Percentiles rank a stretch among this genome's conserved stretches.
phyloP scores from a whole-genome alignment of 2,113 vertebrate genomes.

The Rhagologus leucostigma region DNA sequence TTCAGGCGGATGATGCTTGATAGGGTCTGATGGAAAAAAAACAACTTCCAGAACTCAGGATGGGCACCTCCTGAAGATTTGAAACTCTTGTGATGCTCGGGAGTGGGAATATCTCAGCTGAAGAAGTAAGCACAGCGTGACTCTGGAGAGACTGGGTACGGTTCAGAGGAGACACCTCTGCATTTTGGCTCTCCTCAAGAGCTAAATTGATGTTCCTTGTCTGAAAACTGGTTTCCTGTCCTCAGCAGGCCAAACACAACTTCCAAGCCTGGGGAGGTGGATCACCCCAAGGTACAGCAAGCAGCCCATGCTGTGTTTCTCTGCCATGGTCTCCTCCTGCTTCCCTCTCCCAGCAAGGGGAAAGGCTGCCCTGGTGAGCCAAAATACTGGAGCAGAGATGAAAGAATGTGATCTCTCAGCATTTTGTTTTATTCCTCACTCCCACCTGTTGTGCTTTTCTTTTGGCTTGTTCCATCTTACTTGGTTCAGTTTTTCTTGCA shows the following conservation, averaged over 20 bases:
- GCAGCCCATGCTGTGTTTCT: not conserved
- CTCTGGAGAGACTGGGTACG: not conserved
- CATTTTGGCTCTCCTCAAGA: not conserved
- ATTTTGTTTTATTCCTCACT: not conserved
- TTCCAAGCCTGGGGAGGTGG: not conserved
- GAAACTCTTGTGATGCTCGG: not conserved
- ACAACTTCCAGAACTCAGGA: not conserved
- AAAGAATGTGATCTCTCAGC: not conserved
- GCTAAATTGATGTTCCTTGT: not conserved
- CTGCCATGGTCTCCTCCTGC: not conserved
- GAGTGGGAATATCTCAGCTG: not conserved
- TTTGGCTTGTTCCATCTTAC: not conserved
- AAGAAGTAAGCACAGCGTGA: not conserved
- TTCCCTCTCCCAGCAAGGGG: not conserved
- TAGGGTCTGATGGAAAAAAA: not conserved
- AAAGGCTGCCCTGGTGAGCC: not conserved
- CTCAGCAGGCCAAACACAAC: not conserved
- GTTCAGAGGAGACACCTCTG: not conserved
- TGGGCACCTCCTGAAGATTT: not conserved
- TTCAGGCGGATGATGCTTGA: rapidly evolving
- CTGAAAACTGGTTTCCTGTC: not conserved
- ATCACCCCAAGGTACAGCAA: not conserved
- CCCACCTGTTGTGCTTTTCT: not conserved
- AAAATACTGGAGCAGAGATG: not conserved
- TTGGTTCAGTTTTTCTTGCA: not conserved